Evolutionary conservation across 2,113 vertebrate genomes (phyloP), one percentile per base, ranked within the genome.

Genomic region (Galeopterus variegatus): DNA sequence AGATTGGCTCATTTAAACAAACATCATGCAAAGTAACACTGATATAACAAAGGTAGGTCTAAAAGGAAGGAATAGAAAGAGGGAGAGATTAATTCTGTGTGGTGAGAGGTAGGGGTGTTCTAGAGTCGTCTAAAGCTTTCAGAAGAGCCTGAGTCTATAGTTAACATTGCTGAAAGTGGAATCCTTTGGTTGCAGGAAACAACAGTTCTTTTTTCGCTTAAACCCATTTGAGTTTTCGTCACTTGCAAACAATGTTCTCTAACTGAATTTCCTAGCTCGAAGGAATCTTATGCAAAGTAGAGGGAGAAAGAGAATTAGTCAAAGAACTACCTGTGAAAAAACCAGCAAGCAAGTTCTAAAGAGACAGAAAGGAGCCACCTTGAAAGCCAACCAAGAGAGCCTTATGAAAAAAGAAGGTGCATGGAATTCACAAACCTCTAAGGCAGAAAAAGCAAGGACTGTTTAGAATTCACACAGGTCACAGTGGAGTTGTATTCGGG

Each of bases 211-310:
- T 60, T 79, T 79, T 69, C n/a, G 8, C 5, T 56, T 41, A 87
- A 83, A 24, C 5, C 6, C 41, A 0, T 93, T 64, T 95, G 48
- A 70, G 33, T 92, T 89, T 87, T 52, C 62, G 60, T 86, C 75
- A 65, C 62, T 72, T 79, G 45, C 33, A 77, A 36, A 95, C 31
- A 36, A 88, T 69, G 26, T 76, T 80, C 52, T 88, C 24, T 94
- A 88, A 58, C 23, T 73, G 33, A 93, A 56, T 90, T 82, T 79
- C 36, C 28, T 70, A 58, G 5, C 48, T 94, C 58, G 86, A 21
- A 41, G 50, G 45, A 96, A 50, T 56, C 33, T 84, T 54, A 11
- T 26, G 11, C 21, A 62, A 67, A 90, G 13, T 4, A 69, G 69
- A 50, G 87, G 12, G 33, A 76, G 1, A 92, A 77, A 77, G 28